Base-by-base conservation (phyloP, 2,888 invertebrate species). In the Achlya flavicornis region DNA sequence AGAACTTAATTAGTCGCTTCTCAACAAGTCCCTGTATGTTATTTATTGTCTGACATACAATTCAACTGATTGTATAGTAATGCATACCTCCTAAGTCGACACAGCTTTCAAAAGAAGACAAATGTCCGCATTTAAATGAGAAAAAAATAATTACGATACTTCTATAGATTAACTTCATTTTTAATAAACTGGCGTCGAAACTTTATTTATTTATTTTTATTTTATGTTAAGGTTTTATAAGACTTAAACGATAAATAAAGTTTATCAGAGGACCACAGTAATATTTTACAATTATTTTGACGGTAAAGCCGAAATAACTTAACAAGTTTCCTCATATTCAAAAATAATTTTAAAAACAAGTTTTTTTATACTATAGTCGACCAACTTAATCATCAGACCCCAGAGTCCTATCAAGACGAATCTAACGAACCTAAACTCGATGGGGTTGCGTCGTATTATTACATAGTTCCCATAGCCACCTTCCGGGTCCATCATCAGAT, bases 1-100 rank as follows among this genome's bases (percentile, higher is more conserved):
- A 91, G 91, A 90, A 91, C 92, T 92, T 92, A 92, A 92, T 92
- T 92, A 92, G 92, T 86, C 77, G 82, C 83, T 81, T 88, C 84
- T 89, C 89, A 86, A 85, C 87, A 80, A 84, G 83, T 83, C 82
- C 68, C 77, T 68, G 77, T 74, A 81, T 77, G 86, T 89, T 90
- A 92, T 92, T 92, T 92, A 92, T 92, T 87, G 84, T 85, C 83
- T 74, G 83, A 79, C 82, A 77, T 73, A 88, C 85, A 84, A 88
- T 89, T 78, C 86, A 81, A 82, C 81, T 88, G 87, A 91, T 88
- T 87, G 87, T 84, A 79, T 72, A 69, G 71, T 74, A 76, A 80
- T 72, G 71, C 78, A 80, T 84, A 87, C 85, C 85, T 84, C 85
- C 79, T 70, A 77, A 78, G 86, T 79, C 74, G 84, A 84, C 77